Percentiles rank a stretch among this genome's conserved stretches.
phyloP scores from a whole-genome alignment of 2,888 invertebrate genomes.

The Trachelus tabidus region DNA sequence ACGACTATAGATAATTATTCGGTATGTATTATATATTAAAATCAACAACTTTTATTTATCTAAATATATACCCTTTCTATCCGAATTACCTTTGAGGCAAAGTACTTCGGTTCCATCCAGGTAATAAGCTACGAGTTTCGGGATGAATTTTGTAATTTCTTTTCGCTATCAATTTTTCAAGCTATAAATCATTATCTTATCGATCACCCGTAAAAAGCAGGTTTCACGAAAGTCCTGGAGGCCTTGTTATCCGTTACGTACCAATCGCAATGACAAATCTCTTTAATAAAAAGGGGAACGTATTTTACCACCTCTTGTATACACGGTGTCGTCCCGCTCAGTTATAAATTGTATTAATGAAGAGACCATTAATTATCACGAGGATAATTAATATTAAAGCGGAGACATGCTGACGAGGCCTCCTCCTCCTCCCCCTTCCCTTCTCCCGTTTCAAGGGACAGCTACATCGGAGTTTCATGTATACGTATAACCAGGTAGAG shows the following conservation, averaged over 20 bases:
- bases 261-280: constrained; percentile 4
- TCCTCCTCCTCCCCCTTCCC: constrained; percentile 36
- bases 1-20: no score
- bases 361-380: constrained; percentile 44
- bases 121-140: neutral
- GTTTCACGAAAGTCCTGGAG: neutral
- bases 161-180: neutral
- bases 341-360: constrained; percentile 39
- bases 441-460: constrained; percentile 26
- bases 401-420: constrained; percentile 42
- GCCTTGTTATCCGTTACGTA: neutral
- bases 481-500: constrained; percentile 2
- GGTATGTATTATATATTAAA: neutral
- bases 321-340: constrained; percentile 14
- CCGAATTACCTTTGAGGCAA: neutral
- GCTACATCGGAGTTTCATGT: neutral
- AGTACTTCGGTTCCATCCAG: neutral
- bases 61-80: neutral
- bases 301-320: constrained; percentile 9
- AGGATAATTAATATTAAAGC: constrained; percentile 51
- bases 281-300: constrained; percentile 3
- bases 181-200: neutral
- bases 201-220: neutral
- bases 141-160: no score
- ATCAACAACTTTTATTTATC: neutral